Evolutionary conservation across 1,140 invertebrate genomes (phyloP).

Genomic region (Carposina sasakii): DNA sequence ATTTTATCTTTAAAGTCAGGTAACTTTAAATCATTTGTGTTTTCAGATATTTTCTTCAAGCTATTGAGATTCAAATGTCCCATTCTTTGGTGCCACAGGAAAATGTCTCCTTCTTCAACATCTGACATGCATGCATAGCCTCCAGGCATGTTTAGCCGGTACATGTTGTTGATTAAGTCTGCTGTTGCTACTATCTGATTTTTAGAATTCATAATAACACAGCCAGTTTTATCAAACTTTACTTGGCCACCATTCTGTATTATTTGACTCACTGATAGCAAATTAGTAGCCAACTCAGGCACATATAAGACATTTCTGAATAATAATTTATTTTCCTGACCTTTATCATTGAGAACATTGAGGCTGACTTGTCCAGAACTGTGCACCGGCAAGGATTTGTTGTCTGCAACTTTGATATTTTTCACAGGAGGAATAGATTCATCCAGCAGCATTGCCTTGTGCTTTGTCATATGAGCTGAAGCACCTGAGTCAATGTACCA

Average conservation of each 20-base stretch:
- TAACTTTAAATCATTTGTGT: constrained; percentile 20
- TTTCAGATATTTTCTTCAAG: constrained; percentile 24
- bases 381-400: too few species aligned
- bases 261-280: too few species aligned
- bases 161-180: constrained; percentile 22
- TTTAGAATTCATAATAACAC: constrained; percentile 26
- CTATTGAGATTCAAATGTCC: constrained; percentile 33
- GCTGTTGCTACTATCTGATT: constrained; percentile 23
- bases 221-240: constrained; percentile 26
- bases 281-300: too few species aligned
- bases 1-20: constrained; percentile 20
- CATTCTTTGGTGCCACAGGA: constrained; percentile 32
- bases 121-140: constrained; percentile 28
- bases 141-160: constrained; percentile 18
- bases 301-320: too few species aligned
- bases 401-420: too few species aligned
- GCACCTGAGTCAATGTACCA: too few species aligned
- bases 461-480: too few species aligned
- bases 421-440: too few species aligned
- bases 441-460: too few species aligned
- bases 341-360: too few species aligned
- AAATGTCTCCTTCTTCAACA: constrained; percentile 22
- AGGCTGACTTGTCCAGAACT: too few species aligned
- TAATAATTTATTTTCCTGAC: too few species aligned
- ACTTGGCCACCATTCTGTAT: constrained; percentile 31